These are phyloP conservation scores for Microplitis demolitor DNA, from an alignment of 1,140 invertebrate genomes.

Conservation along the genomic window DNA sequence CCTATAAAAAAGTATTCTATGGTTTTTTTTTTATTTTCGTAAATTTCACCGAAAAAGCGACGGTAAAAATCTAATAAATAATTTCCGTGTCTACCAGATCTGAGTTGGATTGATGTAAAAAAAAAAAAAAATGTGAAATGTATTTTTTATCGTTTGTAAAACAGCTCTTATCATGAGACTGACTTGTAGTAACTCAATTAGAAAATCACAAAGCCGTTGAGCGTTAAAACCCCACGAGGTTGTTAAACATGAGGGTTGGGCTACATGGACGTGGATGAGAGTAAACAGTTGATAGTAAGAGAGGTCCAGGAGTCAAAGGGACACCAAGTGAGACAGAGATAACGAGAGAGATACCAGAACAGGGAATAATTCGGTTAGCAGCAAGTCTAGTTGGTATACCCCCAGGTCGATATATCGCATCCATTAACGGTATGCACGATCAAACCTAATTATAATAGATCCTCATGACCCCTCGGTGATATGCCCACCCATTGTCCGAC, in stretches of 20 bases:
- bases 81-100: too few species aligned
- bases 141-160: too few species aligned
- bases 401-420: constrained; percentile 37
- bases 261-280: constrained; percentile 19
- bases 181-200: constrained; percentile 38
- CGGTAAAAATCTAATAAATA: too few species aligned
- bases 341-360: constrained; percentile 19
- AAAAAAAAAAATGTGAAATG: too few species aligned
- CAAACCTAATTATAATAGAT: constrained; percentile 45
- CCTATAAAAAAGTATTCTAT: too few species aligned
- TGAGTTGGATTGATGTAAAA: too few species aligned
- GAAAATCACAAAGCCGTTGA: constrained; percentile 41
- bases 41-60: too few species aligned
- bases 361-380: constrained; percentile 41
- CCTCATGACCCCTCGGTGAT: constrained; percentile 11
- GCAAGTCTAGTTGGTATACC: constrained; percentile 32
- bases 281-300: constrained; percentile 17
- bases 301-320: background rate
- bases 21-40: too few species aligned
- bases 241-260: constrained; percentile 32
- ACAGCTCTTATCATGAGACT: constrained; percentile 21
- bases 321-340: constrained; percentile 1
- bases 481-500: background rate
- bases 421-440: constrained; percentile 43
- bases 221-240: constrained; percentile 40